Conservation (phyloP, 1,140 invertebrate genomes). For the Aethina tumida region DNA sequence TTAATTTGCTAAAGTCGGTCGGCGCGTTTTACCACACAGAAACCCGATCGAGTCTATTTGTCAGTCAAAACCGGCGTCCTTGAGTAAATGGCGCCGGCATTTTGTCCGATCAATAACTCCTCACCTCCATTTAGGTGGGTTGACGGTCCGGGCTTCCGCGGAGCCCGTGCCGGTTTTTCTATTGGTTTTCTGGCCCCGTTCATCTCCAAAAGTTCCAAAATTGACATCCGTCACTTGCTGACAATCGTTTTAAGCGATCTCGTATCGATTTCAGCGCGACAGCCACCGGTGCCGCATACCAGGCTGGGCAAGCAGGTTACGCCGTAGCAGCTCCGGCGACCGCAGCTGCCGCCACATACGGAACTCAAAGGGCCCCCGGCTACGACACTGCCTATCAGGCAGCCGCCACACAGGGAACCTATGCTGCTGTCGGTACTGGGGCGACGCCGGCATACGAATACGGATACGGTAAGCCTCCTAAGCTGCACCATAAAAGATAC, state of each 20-base stretch:
- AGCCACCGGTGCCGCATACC: constrained; percentile 63
- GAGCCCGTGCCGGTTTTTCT: constrained; percentile 48
- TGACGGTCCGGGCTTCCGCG: constrained; percentile 16
- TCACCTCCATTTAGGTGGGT: constrained; percentile 8
- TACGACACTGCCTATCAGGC: constrained; percentile 69
- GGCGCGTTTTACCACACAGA: neutral
- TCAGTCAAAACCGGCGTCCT: constrained; percentile 26
- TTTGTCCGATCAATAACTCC: constrained; percentile 20
- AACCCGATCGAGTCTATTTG: constrained; percentile 1
- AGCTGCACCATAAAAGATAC: too few relatives aligned
- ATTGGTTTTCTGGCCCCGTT: too few relatives aligned
- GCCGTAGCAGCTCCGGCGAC: constrained; percentile 71
- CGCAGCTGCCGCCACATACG: constrained; percentile 65
- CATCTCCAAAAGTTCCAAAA: too few relatives aligned
- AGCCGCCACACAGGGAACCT: constrained; percentile 57
- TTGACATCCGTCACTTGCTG: too few relatives aligned
- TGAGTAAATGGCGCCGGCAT: constrained; percentile 29
- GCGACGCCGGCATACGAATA: constrained; percentile 56
- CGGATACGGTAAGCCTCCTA: constrained; percentile 50
- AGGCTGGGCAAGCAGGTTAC: constrained; percentile 70
- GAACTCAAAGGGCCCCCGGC: constrained; percentile 63
- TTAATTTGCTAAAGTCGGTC: neutral
- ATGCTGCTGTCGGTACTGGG: constrained; percentile 50
- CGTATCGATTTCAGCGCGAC: constrained; percentile 25
- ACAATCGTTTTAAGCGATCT: too few relatives aligned